These are phyloP conservation scores for Hydraecia micacea DNA, from an alignment of 2,888 invertebrate genomes.

Conservation along the genomic window DNA sequence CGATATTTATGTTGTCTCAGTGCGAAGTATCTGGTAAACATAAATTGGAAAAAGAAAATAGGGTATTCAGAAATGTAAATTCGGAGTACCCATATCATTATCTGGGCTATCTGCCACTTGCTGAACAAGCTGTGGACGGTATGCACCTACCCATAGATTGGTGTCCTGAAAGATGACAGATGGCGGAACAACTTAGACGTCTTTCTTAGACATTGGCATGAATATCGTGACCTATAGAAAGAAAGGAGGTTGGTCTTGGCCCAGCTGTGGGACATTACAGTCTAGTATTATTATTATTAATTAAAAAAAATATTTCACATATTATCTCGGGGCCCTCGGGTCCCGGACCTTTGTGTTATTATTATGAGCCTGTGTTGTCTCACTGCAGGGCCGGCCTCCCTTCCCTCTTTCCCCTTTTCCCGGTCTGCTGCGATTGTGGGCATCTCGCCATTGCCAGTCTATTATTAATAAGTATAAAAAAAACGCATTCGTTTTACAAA, in stretches of 20 bases:
- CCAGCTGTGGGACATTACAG: neutral
- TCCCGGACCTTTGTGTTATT: too few species aligned
- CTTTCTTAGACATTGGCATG: neutral
- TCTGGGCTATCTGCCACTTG: neutral
- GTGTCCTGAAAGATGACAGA: neutral
- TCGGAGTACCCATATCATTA: neutral
- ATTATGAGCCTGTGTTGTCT: too few species aligned
- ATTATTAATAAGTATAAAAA: neutral
- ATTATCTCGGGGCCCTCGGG: too few species aligned
- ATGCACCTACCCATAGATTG: neutral
- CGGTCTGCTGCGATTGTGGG: too few species aligned
- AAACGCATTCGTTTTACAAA: neutral
- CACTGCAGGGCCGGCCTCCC: too few species aligned
- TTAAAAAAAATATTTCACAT: too few species aligned
- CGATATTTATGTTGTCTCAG: constrained; percentile 16
- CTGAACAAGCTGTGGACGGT: neutral
- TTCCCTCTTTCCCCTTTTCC: too few species aligned
- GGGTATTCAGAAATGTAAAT: constrained; percentile 13
- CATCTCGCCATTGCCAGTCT: too few species aligned
- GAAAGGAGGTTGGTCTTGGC: too few species aligned
- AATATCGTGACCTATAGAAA: neutral
- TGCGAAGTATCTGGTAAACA: constrained; percentile 15
- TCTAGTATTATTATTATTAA: too few species aligned
- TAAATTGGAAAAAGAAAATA: constrained; percentile 21
- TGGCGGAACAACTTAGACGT: neutral